Evolutionary conservation across 2,888 invertebrate species (phyloP), one percentile per base, ranked within the genome.

Genomic region (Harpalus rubripes): DNA sequence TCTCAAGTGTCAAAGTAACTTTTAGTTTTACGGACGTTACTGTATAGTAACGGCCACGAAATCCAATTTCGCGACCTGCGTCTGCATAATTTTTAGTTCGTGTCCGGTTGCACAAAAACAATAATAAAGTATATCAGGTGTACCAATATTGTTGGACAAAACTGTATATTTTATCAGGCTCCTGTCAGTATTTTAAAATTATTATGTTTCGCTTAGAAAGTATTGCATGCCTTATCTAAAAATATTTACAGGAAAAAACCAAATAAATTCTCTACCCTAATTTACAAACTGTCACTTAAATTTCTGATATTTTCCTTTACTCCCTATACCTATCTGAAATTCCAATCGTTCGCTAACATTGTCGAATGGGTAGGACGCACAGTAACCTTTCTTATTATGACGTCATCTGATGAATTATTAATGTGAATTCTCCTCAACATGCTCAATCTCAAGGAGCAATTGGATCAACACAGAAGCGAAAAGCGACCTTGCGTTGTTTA

Each of bases 331-430:
- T 52, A 22, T n/a, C n/a, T n/a, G 12, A 52, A 52, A 52, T 16
- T 59, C 59, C 15, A 16, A 15, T 7, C 59, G 59, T 16, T 59
- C n/a, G 59, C 15, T 59, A 58, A 16, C 16, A 16, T 68, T 68
- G 68, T 68, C 39, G 68, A 15, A 41, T 68, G 68, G n/a, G 26
- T 68, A 68, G 68, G 68, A 41, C 68, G 68, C 15, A 4, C 15
- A n/a, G 68, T 68, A 68, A 68, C 68, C 39, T 68, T 68, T 68
- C 39, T 15, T 15, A 39, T 15, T 39, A 26, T 68, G 68, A 68
- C 68, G 68, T 39, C 68, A 68, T 15, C n/a, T 39, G 32, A 68
- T 68, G 68, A 68, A 68, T 68, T 41, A 68, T 68, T 68, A 68
- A 68, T 68, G 32, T 39, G 8, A 63, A 63, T 32, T 32, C 5